Conservation (phyloP, 2,113 vertebrate genomes). For the Pseudorasbora parva region DNA sequence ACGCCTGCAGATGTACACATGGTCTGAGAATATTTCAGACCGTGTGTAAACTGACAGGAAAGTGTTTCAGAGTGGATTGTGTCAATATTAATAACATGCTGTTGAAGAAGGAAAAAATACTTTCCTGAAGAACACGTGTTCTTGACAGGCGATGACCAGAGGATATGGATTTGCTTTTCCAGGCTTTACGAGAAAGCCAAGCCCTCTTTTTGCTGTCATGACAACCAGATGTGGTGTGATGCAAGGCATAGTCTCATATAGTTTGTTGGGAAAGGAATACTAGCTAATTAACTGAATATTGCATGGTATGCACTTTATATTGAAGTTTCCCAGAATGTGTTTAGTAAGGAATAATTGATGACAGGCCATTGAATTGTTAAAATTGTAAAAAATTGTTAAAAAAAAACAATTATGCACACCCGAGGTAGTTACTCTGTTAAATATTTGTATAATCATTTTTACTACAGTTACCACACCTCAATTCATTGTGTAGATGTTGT, state of each 20-base stretch:
- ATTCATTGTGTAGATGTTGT: too few species aligned
- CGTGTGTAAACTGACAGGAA: background rate
- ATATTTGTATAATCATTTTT: too few species aligned
- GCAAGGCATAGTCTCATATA: background rate
- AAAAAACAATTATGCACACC: too few species aligned
- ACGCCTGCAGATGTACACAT: background rate
- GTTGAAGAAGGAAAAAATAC: background rate
- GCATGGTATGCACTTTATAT: background rate
- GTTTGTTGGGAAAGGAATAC: background rate
- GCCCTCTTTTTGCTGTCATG: constrained; percentile 1
- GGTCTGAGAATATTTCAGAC: background rate
- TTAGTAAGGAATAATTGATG: too few species aligned
- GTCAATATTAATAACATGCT: background rate
- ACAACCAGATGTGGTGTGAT: constrained; percentile 63
- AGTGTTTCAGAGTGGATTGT: background rate
- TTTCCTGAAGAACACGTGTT: background rate
- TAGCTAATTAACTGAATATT: background rate
- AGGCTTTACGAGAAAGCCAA: constrained; percentile 61
- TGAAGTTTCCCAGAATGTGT: too few species aligned
- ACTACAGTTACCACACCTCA: too few species aligned
- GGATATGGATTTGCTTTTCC: constrained; percentile 57
- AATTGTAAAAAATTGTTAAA: too few species aligned
- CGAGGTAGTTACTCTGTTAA: too few species aligned
- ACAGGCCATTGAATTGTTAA: too few species aligned
- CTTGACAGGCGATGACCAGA: constrained; percentile 8